phyloP scores from a whole-genome alignment of 2,113 vertebrate species.

The Marmota monax region DNA sequence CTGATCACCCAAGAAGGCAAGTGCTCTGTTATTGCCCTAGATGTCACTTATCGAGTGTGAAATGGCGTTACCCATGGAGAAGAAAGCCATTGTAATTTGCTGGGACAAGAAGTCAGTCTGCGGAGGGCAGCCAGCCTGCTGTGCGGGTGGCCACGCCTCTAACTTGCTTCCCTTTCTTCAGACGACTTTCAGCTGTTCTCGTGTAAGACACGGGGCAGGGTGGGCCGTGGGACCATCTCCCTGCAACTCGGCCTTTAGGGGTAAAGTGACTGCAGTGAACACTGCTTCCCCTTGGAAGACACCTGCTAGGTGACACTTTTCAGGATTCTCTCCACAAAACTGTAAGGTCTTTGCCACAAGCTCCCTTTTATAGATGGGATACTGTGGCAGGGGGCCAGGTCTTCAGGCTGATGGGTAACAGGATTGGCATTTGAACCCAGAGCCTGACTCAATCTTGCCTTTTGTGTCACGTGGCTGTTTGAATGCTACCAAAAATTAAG shows the following conservation, averaged over 20 bases:
- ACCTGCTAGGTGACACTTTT: background rate
- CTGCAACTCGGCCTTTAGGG: no score
- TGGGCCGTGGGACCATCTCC: no score
- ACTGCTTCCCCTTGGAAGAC: background rate
- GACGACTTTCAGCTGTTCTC: no score
- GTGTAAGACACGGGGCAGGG: no score
- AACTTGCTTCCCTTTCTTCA: constrained; percentile 28
- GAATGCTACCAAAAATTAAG: no score
- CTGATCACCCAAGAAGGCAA: background rate
- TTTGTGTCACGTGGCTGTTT: background rate
- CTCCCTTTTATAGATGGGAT: background rate
- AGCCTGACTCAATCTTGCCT: no score
- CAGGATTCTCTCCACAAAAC: background rate
- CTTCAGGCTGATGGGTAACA: background rate
- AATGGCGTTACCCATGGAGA: background rate
- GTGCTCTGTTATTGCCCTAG: background rate
- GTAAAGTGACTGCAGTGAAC: background rate
- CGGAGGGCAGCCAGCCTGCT: background rate
- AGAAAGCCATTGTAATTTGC: fast-evolving
- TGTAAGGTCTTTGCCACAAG: background rate
- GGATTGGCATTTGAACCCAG: background rate
- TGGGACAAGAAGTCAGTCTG: background rate
- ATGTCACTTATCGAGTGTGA: background rate
- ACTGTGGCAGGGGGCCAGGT: background rate
- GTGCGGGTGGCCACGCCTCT: background rate